phyloP scores from a whole-genome alignment of 2,113 vertebrate species.

The Mus pahari region DNA sequence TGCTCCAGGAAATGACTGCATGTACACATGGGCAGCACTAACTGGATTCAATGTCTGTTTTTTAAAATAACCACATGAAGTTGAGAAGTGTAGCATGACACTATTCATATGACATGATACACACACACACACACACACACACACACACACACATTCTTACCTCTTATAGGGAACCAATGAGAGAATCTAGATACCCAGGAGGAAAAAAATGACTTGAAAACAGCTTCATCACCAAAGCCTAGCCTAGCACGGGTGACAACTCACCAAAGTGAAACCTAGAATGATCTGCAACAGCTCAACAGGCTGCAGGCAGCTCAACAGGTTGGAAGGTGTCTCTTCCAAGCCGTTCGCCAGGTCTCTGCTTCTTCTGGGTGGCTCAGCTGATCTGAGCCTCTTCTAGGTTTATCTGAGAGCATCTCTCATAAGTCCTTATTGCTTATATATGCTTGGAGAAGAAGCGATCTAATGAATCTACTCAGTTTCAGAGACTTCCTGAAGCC shows the following conservation, averaged over 20 bases:
- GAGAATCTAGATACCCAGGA: neutral
- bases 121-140: no score
- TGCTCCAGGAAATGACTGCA: neutral
- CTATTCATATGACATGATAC: neutral
- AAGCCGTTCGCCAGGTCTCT: neutral
- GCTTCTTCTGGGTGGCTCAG: neutral
- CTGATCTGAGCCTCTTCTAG: neutral
- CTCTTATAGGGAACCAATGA: neutral
- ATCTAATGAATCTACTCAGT: neutral
- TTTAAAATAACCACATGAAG: neutral
- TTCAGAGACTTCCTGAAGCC: neutral
- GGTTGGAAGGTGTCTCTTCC: neutral
- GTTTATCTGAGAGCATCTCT: neutral
- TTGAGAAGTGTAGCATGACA: neutral
- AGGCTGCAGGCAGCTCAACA: neutral
- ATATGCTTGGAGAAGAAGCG: neutral
- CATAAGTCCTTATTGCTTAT: neutral
- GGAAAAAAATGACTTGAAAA: neutral
- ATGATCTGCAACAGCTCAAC: neutral
- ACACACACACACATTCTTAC: neutral
- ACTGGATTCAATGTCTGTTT: neutral
- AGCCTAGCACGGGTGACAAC: neutral
- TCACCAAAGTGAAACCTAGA: neutral
- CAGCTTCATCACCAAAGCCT: neutral
- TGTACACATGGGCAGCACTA: neutral